These are phyloP conservation scores for Tyto alba DNA, from an alignment of 2,113 vertebrate genomes.

Conservation along the genomic window DNA sequence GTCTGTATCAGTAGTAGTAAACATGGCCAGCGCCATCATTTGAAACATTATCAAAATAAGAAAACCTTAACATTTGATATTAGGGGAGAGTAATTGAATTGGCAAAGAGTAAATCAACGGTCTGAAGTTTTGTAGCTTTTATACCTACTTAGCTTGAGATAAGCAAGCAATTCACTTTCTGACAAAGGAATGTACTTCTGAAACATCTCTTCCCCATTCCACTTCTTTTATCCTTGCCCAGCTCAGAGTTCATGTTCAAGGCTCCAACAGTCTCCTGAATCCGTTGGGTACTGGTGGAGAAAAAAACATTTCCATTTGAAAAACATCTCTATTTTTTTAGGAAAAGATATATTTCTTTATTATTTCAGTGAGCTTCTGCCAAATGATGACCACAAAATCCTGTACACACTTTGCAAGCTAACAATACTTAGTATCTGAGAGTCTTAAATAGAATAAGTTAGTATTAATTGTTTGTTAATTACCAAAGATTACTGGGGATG, in stretches of 20 bases:
- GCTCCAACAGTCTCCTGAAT: not conserved
- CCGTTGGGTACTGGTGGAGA: not conserved
- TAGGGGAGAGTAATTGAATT: not conserved
- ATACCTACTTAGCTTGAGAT: not conserved
- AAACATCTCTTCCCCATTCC: not conserved
- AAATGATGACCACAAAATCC: not conserved
- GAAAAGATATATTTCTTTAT: not conserved
- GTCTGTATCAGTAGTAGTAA: not conserved
- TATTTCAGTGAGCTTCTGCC: not conserved
- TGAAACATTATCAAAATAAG: not conserved
- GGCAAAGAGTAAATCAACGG: not conserved
- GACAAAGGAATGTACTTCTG: not conserved
- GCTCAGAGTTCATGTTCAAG: not conserved
- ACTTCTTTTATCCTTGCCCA: not conserved
- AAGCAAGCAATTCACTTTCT: not conserved
- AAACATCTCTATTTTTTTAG: not conserved
- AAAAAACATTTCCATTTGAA: not conserved
- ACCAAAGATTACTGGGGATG: not conserved
- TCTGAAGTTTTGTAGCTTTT: not conserved
- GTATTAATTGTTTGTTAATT: not conserved
- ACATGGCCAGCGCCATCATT: not conserved
- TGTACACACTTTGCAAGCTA: not conserved
- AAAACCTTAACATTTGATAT: not conserved
- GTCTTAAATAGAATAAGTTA: not conserved
- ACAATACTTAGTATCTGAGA: not conserved